A percentile compares a stretch with the other conserved stretches of the same genome.
These are phyloP conservation scores for Platypus cylindrus DNA, from an alignment of 2,888 invertebrate species.

Conservation along the genomic window DNA sequence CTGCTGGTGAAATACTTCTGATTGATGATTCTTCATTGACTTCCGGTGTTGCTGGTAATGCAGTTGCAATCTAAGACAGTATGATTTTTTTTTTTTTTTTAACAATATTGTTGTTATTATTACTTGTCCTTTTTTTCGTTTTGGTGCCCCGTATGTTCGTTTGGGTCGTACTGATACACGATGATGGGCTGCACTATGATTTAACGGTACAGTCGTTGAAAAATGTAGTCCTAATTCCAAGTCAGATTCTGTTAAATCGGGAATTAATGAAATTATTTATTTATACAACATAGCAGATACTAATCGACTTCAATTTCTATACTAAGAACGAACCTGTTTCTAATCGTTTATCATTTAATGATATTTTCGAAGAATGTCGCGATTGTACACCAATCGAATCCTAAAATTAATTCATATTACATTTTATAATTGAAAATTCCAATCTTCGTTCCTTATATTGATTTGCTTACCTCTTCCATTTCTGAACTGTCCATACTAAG, in stretches of 20 bases:
- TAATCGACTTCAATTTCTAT: constrained; percentile 4
- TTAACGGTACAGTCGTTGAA: constrained; percentile 50
- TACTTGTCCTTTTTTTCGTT: constrained; percentile 47
- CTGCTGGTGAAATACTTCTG: constrained; percentile 51
- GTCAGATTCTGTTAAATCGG: constrained; percentile 29
- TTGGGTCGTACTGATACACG: constrained; percentile 67
- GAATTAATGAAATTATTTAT: constrained; percentile 5
- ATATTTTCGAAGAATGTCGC: constrained; percentile 34
- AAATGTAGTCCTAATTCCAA: constrained; percentile 38
- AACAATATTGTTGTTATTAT: constrained; percentile 23
- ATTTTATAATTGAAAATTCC: not conserved
- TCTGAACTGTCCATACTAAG: constrained; percentile 72
- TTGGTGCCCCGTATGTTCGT: constrained; percentile 60
- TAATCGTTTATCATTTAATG: constrained; percentile 32
- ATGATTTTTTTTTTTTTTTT: too few relatives aligned
- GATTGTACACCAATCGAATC: constrained; percentile 36
- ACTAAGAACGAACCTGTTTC: too few relatives aligned
- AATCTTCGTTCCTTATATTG: not conserved
- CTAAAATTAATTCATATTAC: constrained; percentile 23
- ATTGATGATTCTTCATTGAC: constrained; percentile 58
- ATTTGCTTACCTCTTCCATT: constrained; percentile 48
- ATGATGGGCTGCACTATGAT: constrained; percentile 69
- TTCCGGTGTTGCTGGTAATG: constrained; percentile 61
- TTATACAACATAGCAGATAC: not conserved
- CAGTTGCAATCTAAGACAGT: constrained; percentile 44